Evolutionary conservation across 2,113 vertebrate species (phyloP).

Genomic region (Nesoenas mayeri): DNA sequence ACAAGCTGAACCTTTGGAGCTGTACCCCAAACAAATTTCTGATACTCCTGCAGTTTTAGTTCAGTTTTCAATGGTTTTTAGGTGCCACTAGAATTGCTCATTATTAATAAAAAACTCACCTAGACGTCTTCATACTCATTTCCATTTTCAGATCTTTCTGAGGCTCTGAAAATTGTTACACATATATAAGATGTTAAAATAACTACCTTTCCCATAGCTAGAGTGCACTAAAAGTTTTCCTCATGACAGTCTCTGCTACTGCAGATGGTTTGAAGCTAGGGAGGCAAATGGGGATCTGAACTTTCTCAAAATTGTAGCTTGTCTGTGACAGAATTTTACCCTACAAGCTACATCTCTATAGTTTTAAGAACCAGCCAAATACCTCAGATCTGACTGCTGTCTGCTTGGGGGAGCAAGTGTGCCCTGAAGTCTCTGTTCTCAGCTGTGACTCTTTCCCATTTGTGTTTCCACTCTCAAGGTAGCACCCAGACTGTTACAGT

Average conservation of each 20-base stretch:
- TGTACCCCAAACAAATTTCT: neutral
- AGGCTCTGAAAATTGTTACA: neutral
- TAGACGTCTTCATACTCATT: neutral
- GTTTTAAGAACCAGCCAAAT: neutral
- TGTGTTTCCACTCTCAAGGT: neutral
- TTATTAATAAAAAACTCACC: neutral
- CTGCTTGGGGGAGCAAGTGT: neutral
- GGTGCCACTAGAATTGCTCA: neutral
- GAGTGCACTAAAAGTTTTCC: neutral
- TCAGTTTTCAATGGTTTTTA: neutral
- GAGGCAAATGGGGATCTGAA: neutral
- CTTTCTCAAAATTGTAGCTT: neutral
- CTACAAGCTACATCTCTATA: neutral
- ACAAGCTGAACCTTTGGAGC: neutral
- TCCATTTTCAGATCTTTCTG: neutral
- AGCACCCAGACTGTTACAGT: neutral
- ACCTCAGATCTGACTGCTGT: neutral
- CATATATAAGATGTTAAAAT: neutral
- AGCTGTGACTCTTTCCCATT: neutral
- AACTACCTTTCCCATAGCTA: neutral
- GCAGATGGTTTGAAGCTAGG: neutral
- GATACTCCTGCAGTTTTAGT: neutral
- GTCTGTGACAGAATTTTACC: neutral
- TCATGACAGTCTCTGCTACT: neutral
- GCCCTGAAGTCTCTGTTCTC: neutral